Evolutionary conservation across 2,888 invertebrate genomes (phyloP).

Genomic region (Cryptocephalus moraei): DNA sequence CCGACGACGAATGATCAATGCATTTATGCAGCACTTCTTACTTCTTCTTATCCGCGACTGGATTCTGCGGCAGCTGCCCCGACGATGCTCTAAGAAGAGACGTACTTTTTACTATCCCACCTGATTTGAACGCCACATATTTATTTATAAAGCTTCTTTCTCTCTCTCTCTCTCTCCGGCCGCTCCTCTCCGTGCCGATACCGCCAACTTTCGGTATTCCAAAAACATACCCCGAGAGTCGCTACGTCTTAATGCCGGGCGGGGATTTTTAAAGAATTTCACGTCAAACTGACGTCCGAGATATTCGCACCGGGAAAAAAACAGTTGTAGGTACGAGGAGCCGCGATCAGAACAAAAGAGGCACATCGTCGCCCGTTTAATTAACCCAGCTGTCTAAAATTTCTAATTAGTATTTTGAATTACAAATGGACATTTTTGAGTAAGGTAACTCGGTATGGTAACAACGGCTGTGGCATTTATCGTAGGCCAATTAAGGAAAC

Average conservation of each 20-base stretch:
- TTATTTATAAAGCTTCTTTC: slow-evolving; percentile 18
- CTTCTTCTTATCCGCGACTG: slow-evolving; percentile 32
- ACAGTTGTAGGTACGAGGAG: no score
- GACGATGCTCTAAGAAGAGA: slow-evolving; percentile 22
- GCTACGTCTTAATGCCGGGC: slow-evolving; percentile 21
- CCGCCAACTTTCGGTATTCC: slow-evolving; percentile 19
- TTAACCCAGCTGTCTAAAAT: no score
- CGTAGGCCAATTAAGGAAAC: no score
- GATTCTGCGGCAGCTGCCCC: slow-evolving; percentile 30
- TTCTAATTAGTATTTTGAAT: no score
- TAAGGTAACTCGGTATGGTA: no score
- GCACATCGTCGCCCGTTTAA: no score
- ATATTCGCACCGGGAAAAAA: no score
- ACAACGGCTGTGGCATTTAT: no score
- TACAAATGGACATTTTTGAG: no score
- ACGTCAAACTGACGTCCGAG: no score
- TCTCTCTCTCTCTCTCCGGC: no score
- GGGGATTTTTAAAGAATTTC: slow-evolving; percentile 17
- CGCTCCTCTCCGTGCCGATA: slow-evolving; percentile 19
- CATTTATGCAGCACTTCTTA: slow-evolving; percentile 37
- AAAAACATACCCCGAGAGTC: slow-evolving; percentile 15
- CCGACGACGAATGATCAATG: slow-evolving; percentile 29
- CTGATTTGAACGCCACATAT: slow-evolving; percentile 20
- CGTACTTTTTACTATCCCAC: slow-evolving; percentile 21
- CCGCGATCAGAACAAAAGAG: no score